A percentile compares a stretch with the other conserved stretches of the same genome.
These are phyloP conservation scores for Ophion costatus DNA, from an alignment of 2,888 invertebrate species.

Conservation along the genomic window DNA sequence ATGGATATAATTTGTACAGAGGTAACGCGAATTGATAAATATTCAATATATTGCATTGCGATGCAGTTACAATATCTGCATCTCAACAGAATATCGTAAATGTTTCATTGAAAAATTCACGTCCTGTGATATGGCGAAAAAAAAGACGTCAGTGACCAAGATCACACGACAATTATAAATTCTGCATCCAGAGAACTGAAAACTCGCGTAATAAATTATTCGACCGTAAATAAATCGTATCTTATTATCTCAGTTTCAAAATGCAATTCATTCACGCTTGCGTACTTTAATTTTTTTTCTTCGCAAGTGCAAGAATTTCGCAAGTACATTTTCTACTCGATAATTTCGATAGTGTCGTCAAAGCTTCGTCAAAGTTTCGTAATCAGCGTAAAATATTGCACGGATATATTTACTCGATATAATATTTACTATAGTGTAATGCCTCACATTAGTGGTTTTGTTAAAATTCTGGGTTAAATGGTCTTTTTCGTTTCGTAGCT, in stretches of 20 bases:
- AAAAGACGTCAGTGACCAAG: no score
- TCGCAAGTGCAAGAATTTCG: background rate
- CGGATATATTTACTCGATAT: conserved; percentile 2
- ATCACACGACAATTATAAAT: no score
- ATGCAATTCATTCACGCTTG: no score
- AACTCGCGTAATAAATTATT: no score
- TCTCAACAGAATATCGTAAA: background rate
- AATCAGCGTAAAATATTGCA: conserved; percentile 16
- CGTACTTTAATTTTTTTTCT: no score
- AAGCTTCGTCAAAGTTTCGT: conserved; percentile 11
- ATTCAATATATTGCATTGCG: no score
- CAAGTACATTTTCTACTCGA: background rate
- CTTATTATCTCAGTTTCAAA: no score
- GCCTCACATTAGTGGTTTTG: conserved; percentile 58
- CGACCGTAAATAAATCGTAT: no score
- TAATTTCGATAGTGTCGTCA: background rate
- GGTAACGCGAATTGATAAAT: background rate
- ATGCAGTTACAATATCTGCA: no score
- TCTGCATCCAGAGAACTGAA: no score
- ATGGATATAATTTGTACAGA: no score
- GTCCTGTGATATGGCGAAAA: no score
- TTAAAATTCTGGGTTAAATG: conserved; percentile 52
- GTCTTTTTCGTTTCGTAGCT: conserved; percentile 60
- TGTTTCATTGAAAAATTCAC: background rate
- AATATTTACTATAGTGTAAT: conserved; percentile 48